Evolutionary conservation across 2,113 vertebrate species (phyloP).

Genomic region (Dipodomys spectabilis): DNA sequence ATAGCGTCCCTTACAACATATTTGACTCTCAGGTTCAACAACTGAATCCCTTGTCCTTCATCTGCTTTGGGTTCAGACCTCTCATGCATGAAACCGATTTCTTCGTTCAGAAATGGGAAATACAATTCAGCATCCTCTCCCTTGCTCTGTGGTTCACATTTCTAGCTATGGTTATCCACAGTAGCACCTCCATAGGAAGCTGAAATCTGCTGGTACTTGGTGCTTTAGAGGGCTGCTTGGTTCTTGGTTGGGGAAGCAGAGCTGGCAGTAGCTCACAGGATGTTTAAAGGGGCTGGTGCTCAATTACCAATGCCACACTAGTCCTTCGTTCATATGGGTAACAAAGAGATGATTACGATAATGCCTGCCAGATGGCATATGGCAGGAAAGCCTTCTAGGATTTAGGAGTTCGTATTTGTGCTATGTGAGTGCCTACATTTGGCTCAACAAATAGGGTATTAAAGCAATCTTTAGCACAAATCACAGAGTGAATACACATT

Average conservation of each 20-base stretch:
- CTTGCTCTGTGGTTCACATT: neutral
- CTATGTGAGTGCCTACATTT: slow-evolving; percentile 54
- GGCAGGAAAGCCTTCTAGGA: slow-evolving; percentile 53
- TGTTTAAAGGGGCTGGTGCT: slow-evolving; percentile 70
- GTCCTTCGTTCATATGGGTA: slow-evolving; percentile 62
- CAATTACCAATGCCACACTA: slow-evolving; percentile 65
- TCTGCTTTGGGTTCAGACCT: neutral
- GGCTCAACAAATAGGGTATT: slow-evolving; percentile 60
- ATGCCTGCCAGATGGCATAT: slow-evolving; percentile 72
- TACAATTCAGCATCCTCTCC: slow-evolving; percentile 1
- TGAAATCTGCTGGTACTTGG: slow-evolving; percentile 38
- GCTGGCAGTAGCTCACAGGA: slow-evolving; percentile 1
- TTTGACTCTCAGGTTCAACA: neutral
- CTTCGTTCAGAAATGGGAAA: neutral
- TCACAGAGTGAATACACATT: slow-evolving; percentile 42
- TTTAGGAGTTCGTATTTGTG: slow-evolving; percentile 70
- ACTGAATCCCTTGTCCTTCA: neutral
- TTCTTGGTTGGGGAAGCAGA: slow-evolving; percentile 9
- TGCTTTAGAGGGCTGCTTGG: slow-evolving; percentile 4
- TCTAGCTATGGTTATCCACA: slow-evolving; percentile 1
- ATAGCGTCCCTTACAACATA: neutral
- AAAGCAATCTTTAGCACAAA: slow-evolving; percentile 64
- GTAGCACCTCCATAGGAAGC: neutral
- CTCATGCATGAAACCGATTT: neutral
- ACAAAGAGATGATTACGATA: slow-evolving; percentile 71